Percentiles rank a stretch among this genome's conserved stretches.
Evolutionary conservation across 2,888 invertebrate species (phyloP).

Genomic region (Pseudoips prasinana): DNA sequence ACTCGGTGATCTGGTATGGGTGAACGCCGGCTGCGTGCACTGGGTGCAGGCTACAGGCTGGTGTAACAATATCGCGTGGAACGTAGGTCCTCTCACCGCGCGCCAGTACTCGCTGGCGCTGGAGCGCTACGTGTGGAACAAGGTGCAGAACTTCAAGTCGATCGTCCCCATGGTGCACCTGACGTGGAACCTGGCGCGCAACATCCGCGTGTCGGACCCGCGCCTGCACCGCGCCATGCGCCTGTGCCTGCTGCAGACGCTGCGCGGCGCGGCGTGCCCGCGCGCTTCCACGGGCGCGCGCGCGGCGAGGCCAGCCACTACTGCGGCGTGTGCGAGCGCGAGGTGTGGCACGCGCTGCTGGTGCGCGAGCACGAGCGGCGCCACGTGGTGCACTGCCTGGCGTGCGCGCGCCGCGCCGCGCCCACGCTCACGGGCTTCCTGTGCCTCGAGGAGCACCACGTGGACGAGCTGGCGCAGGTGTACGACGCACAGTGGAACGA

Average conservation of each 20-base stretch:
- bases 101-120: slow-evolving; percentile 96
- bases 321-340: slow-evolving; percentile 98
- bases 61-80: slow-evolving; percentile 99
- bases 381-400: slow-evolving; percentile 97
- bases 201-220: slow-evolving; percentile 96
- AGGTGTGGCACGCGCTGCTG: slow-evolving; percentile 98
- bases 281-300: slow-evolving; percentile 96
- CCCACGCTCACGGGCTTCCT: slow-evolving; percentile 94
- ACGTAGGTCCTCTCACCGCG: slow-evolving; percentile 98
- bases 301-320: slow-evolving; percentile 98
- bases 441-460: slow-evolving; percentile 96
- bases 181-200: slow-evolving; percentile 98
- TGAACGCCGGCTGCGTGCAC: slow-evolving; percentile 96
- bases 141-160: slow-evolving; percentile 97
- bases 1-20: slow-evolving; percentile 99
- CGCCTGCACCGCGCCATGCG: slow-evolving; percentile 93
- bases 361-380: slow-evolving; percentile 97
- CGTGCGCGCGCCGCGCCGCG: slow-evolving; percentile 94
- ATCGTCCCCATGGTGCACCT: slow-evolving; percentile 99
- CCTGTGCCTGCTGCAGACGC: slow-evolving; percentile 92
- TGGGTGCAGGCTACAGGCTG: slow-evolving; percentile 98
- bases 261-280: slow-evolving; percentile 95
- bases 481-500: no score
- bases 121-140: slow-evolving; percentile 99
- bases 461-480: slow-evolving; percentile 94